Base-by-base conservation (phyloP, 2,888 invertebrate genomes). In the Glyphotaelius pellucidus region DNA sequence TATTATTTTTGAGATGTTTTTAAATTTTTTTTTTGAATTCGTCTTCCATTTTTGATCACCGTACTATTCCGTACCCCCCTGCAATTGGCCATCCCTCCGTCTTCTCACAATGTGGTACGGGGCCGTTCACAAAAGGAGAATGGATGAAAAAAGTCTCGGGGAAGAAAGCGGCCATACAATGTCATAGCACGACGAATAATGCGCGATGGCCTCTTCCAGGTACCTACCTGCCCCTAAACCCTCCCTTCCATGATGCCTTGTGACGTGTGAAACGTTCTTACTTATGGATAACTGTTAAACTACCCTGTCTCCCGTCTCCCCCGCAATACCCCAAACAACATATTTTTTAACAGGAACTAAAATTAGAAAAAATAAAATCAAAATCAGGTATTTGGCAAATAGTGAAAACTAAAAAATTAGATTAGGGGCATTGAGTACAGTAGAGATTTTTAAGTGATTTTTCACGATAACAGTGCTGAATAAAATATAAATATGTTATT, bases 151-250 rank as follows among this genome's bases (percentile, higher is more conserved):
- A 91, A 91, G 42, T 14, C 87, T 86, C 81, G n/a, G 86, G 90
- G 91, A 93, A 92, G 85, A 90, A 91, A 91, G 91, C 84, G 81
- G 14, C 90, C 89, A 91, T 93, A 90, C 89, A 93, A 90, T 90
- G 91, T 92, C 93, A 89, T 92, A 89, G 89, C 91, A 89, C 91
- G 91, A 91, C 91, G 91, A 91, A 92, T 92, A 67, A 67, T 67
- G 67, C 31, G 85, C 79, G 92, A 91, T 90, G 92, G 47, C 90
- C 92, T 92, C 92, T 92, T 92, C 83, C 92, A 92, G 92, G 92
- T 91, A 92, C 80, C 67, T 42, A 83, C 79, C 89, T 88, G 67
- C 88, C 67, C 42, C 85, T 85, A 81, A 31, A 31, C 35, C 32
- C 3, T 38, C 84, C 84, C 32, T 31, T 84, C n/a, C 30, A 35